Evolutionary conservation across 2,113 vertebrate genomes (phyloP).

Genomic region (Peromyscus polionotus): DNA sequence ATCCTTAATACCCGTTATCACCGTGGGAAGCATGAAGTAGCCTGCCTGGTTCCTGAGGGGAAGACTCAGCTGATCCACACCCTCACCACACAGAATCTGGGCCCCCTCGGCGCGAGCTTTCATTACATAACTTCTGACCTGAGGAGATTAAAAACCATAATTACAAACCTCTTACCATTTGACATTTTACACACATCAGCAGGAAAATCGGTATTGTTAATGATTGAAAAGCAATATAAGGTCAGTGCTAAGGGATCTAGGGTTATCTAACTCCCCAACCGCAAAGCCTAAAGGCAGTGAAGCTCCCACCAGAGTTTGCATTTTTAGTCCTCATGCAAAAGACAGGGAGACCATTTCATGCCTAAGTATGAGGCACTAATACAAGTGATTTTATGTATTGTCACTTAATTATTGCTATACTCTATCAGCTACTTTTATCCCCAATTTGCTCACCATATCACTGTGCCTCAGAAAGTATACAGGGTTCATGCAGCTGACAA

Average conservation of each 20-base stretch:
- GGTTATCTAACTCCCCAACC: neutral
- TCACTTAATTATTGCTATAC: neutral
- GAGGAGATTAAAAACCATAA: slow-evolving; percentile 23
- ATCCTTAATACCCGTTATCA: slow-evolving; percentile 92
- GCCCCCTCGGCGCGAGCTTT: slow-evolving; percentile 93
- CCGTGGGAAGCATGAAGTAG: slow-evolving; percentile 96
- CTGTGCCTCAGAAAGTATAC: neutral
- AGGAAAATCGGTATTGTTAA: slow-evolving; percentile 44
- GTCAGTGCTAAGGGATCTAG: slow-evolving; percentile 7
- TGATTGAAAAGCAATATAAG: neutral
- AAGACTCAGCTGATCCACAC: slow-evolving; percentile 91
- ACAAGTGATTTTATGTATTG: neutral
- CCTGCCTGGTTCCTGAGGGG: slow-evolving; percentile 89
- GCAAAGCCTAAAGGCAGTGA: neutral
- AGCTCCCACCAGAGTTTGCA: neutral
- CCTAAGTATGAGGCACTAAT: neutral
- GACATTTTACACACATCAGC: slow-evolving; percentile 23
- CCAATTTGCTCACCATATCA: neutral
- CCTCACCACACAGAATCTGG: slow-evolving; percentile 94
- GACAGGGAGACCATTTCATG: neutral
- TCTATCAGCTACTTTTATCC: neutral
- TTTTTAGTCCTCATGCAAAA: neutral
- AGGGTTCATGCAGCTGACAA: neutral
- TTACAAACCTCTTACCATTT: slow-evolving; percentile 44
- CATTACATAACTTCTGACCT: slow-evolving; percentile 94